Evolutionary conservation across 1,140 invertebrate species (phyloP).

Genomic region (Papilio polytes): DNA sequence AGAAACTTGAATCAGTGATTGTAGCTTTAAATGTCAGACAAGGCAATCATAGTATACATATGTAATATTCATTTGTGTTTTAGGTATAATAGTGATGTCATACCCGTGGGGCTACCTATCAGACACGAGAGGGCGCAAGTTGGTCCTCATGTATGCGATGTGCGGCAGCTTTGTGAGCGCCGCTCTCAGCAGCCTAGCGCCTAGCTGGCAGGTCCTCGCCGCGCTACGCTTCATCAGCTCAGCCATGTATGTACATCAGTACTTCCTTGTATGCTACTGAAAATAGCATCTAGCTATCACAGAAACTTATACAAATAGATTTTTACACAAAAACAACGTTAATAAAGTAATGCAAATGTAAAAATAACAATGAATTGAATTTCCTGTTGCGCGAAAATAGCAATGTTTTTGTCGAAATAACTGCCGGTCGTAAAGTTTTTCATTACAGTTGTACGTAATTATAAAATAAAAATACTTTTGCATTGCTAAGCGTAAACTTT

Average conservation of each 20-base stretch:
- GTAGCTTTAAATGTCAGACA: too few species aligned
- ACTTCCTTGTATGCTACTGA: background rate
- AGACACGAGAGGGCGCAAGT: constrained; percentile 79
- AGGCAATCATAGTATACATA: background rate
- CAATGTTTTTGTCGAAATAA: background rate
- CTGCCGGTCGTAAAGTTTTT: background rate
- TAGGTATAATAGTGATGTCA: constrained; percentile 76
- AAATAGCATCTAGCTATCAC: background rate
- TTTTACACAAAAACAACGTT: background rate
- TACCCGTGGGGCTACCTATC: constrained; percentile 84
- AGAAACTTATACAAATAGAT: background rate
- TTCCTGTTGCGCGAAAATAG: background rate
- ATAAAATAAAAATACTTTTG: background rate
- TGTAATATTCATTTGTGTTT: constrained; percentile 28
- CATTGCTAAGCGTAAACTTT: background rate
- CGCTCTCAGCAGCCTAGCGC: constrained; percentile 65
- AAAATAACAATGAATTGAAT: background rate
- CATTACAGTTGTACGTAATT: background rate
- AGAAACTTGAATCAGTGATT: too few species aligned
- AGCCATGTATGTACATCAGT: constrained; percentile 58
- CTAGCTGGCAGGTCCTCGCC: constrained; percentile 66
- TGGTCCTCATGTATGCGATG: constrained; percentile 78
- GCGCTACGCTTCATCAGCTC: constrained; percentile 64
- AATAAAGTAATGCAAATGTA: background rate
- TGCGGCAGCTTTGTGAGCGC: constrained; percentile 63